A percentile compares a stretch with the other conserved stretches of the same genome.
phyloP scores from a whole-genome alignment of 2,888 invertebrate species.

The Chrysina gloriosa region DNA sequence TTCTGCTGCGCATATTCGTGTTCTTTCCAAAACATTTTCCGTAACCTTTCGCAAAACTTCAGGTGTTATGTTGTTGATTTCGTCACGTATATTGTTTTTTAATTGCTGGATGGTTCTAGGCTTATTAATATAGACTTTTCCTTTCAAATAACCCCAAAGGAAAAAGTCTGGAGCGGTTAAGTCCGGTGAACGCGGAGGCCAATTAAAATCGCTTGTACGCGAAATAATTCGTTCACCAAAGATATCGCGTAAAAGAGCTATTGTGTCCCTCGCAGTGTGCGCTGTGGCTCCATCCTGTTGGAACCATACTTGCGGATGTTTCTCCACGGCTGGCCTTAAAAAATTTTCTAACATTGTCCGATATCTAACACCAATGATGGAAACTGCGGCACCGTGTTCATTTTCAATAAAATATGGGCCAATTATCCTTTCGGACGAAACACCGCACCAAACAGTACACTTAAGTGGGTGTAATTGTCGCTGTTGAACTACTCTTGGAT shows the following conservation, averaged over 20 bases:
- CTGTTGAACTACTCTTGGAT: too few species aligned
- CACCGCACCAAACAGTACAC: neutral
- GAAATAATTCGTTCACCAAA: neutral
- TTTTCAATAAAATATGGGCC: neutral
- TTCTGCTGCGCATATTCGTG: too few species aligned
- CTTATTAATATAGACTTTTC: neutral
- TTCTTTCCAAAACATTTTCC: neutral
- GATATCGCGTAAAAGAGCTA: neutral
- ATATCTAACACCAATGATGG: slow-evolving; percentile 5
- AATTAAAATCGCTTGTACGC: neutral
- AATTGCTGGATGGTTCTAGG: neutral
- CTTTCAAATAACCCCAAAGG: neutral
- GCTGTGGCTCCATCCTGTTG: slow-evolving; percentile 41
- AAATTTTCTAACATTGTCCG: slow-evolving; percentile 31
- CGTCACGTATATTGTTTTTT: too few species aligned
- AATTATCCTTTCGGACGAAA: neutral
- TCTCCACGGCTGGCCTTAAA: slow-evolving; percentile 35
- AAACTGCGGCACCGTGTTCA: neutral
- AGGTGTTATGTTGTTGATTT: too few species aligned
- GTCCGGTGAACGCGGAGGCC: neutral
- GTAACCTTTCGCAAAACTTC: too few species aligned
- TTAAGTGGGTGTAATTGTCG: too few species aligned
- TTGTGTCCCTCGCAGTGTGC: too few species aligned
- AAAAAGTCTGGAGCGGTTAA: neutral
- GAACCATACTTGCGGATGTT: slow-evolving; percentile 31